phyloP scores from a whole-genome alignment of 2,113 vertebrate genomes.

The Origma solitaria region DNA sequence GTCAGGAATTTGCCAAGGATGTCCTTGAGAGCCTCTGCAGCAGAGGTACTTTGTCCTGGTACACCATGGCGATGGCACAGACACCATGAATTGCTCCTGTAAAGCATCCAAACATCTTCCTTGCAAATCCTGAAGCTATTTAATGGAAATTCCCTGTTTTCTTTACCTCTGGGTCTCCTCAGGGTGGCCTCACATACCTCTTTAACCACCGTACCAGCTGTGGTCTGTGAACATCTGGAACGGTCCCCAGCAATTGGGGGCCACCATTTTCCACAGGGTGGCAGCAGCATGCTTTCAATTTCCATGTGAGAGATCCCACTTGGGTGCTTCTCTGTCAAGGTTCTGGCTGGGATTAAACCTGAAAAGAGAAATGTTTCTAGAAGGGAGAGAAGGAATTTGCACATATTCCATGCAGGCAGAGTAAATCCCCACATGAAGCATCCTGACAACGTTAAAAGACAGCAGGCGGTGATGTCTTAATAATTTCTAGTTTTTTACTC shows the following conservation, averaged over 20 bases:
- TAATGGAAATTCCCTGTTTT: background rate
- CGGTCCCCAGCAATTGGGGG: background rate
- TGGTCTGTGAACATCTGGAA: background rate
- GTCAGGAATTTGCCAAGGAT: background rate
- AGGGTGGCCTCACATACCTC: background rate
- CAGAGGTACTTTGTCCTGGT: background rate
- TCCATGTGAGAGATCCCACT: background rate
- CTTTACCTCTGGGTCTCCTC: background rate
- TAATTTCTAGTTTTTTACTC: too few relatives aligned
- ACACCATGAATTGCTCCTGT: background rate
- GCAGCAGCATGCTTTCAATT: constrained; percentile 13
- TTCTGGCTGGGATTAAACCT: background rate
- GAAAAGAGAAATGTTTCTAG: background rate
- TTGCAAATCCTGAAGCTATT: background rate
- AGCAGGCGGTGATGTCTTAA: background rate
- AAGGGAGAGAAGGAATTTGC: background rate
- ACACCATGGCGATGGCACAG: background rate
- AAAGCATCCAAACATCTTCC: background rate
- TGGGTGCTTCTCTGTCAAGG: background rate
- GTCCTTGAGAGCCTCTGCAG: background rate
- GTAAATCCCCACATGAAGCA: background rate
- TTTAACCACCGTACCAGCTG: background rate
- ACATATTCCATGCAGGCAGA: background rate
- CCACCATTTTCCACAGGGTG: constrained; percentile 33
- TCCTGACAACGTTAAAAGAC: background rate